Conservation (phyloP, 2,888 invertebrate species). For the Ecliptopera silaceata region DNA sequence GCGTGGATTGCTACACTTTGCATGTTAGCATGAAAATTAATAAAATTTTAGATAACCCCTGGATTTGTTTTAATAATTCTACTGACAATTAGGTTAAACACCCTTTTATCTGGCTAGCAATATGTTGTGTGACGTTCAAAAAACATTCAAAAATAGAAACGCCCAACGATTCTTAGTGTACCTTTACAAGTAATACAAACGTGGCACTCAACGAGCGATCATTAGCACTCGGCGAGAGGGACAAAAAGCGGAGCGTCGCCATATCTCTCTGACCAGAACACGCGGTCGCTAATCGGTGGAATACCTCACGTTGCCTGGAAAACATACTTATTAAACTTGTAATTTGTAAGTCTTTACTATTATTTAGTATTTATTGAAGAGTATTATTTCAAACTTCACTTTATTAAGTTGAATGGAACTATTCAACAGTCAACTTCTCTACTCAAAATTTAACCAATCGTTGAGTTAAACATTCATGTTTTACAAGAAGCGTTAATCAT, state of each 20-base stretch:
- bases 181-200: constrained; percentile 15
- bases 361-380: too few species aligned
- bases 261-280: constrained; percentile 45
- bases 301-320: constrained; percentile 31
- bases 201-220: constrained; percentile 20
- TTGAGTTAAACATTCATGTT: constrained; percentile 21
- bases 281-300: constrained; percentile 36
- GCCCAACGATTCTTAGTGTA: too few species aligned
- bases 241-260: constrained; percentile 30
- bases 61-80: too few species aligned
- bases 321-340: too few species aligned
- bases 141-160: too few species aligned
- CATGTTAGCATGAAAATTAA: background rate
- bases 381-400: too few species aligned
- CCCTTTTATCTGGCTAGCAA: too few species aligned
- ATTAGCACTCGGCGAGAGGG: constrained; percentile 19
- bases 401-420: too few species aligned
- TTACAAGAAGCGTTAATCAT: constrained; percentile 24
- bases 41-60: too few species aligned
- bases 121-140: too few species aligned
- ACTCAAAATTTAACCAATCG: constrained; percentile 29
- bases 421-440: constrained; percentile 27
- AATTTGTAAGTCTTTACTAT: too few species aligned
- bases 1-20: background rate
- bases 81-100: too few species aligned